Conservation (phyloP, 2,797 vertebrate species). For the Picus viridis region DNA sequence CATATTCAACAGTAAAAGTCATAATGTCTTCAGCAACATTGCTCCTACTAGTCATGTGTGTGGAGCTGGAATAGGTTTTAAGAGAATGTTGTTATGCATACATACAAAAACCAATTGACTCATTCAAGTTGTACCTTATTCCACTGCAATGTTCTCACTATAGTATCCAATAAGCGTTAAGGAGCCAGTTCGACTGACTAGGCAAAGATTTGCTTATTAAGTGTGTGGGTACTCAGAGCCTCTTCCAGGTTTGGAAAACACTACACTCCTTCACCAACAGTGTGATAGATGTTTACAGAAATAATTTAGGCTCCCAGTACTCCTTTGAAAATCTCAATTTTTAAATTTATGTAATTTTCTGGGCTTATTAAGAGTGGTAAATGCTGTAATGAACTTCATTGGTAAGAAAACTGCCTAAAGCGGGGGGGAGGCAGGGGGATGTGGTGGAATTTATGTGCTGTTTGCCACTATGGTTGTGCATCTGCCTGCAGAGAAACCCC, state of each 20-base stretch:
- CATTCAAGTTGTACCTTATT: not conserved
- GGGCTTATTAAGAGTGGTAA: not conserved
- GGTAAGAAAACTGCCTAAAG: not conserved
- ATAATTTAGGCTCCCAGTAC: not conserved
- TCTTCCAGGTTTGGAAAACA: not conserved
- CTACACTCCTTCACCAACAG: not conserved
- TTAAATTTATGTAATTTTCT: not conserved
- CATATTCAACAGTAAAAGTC: not conserved
- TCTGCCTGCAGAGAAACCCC: not conserved
- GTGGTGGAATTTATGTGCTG: not conserved
- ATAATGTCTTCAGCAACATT: not conserved
- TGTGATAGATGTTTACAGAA: not conserved
- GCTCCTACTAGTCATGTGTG: not conserved
- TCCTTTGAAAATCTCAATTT: not conserved
- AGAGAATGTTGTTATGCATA: not conserved
- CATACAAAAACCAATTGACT: not conserved
- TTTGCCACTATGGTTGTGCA: not conserved
- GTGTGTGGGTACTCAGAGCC: not conserved
- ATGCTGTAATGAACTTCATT: not conserved
- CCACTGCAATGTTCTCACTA: not conserved
- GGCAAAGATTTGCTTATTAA: not conserved
- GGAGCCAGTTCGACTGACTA: not conserved
- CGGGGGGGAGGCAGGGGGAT: not conserved
- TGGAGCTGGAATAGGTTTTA: not conserved
- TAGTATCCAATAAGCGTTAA: not conserved